Base-by-base conservation (phyloP, 1,140 invertebrate species). In the Solen grandis region DNA sequence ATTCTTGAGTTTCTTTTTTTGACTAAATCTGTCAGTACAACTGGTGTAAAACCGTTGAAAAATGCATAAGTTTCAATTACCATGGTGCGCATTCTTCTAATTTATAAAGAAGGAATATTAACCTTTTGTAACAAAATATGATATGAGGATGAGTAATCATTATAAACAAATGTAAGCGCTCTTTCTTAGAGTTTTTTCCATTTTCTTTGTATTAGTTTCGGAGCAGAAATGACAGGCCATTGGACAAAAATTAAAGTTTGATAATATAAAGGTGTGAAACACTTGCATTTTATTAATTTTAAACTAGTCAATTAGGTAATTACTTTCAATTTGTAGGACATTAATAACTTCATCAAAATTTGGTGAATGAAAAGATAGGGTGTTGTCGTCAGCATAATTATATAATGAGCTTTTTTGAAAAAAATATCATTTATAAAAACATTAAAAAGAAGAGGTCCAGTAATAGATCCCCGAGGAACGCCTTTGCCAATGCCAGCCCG, bases 241-340 rank as follows among this genome's bases (percentile, higher is more conserved):
- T 0, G 68, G 74, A 59, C 81, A 83, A 46, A 65, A 78, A 31
- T 66, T 82, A 38, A 76, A 82, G 31, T 70, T 77, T 19, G 65
- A 82, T 25, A 68, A 5, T 16, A 83, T 78, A 50, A 83, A 83
- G 25, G 57, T 57, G 8, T 83, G 3, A 46, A 55, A 78, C 25
- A 83, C 82, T 35, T 80, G 62, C 77, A 84, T 80, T 75, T 69
- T 50, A 65, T 84, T 69, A 14, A 13, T 10, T 16, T 31, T 31
- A 73, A 83, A 78, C 81, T 75, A 78, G 19, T 60, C 54, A 19
- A 83, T 78, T 19, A 78, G 36, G 13, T 19, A 46, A n/a, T 69
- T 70, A 59, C 80, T 76, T 10, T 76, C 54, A 25, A 25, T 35
- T 57, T 76, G 31, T 27, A 82, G 57, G 33, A 35, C 41, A 29